Evolutionary conservation across 2,888 invertebrate genomes (phyloP).

Genomic region (Euplagia quadripunctaria): DNA sequence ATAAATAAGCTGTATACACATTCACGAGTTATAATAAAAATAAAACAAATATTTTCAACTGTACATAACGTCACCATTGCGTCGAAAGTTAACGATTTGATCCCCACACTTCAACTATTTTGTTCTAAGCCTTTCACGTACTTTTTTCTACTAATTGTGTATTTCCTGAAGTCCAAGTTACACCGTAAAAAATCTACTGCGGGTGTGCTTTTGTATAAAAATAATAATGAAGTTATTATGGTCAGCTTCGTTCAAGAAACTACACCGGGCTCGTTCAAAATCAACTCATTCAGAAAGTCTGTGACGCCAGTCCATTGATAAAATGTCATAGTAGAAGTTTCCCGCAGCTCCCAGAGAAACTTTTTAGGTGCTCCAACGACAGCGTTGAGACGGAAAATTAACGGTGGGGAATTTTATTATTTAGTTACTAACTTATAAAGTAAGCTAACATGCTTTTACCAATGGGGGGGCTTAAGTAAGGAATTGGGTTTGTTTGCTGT

Average conservation of each 20-base stretch:
- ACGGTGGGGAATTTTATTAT: conserved; percentile 48
- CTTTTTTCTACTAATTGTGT: not conserved
- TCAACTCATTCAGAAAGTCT: conserved; percentile 1
- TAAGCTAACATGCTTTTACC: conserved; percentile 47
- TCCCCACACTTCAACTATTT: too few species aligned
- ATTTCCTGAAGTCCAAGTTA: not conserved
- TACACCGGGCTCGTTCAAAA: not conserved
- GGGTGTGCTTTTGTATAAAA: not conserved
- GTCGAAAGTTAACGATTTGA: too few species aligned
- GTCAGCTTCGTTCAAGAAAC: not conserved
- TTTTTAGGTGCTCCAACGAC: conserved; percentile 33
- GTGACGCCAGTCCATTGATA: conserved; percentile 28
- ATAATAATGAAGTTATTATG: not conserved
- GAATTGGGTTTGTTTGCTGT: conserved; percentile 40
- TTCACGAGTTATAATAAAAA: too few species aligned
- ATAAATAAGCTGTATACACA: too few species aligned
- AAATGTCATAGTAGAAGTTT: conserved; percentile 32
- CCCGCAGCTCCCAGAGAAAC: conserved; percentile 24
- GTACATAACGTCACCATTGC: too few species aligned
- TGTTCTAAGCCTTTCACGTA: too few species aligned
- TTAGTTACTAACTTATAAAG: conserved; percentile 45
- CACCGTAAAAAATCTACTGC: not conserved
- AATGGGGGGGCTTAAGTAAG: conserved; percentile 21
- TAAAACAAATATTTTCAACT: too few species aligned
- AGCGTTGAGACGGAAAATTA: conserved; percentile 50